These are phyloP conservation scores for Diplosoma virens DNA, from an alignment of 23 tunicate species.

Conservation along the genomic window DNA sequence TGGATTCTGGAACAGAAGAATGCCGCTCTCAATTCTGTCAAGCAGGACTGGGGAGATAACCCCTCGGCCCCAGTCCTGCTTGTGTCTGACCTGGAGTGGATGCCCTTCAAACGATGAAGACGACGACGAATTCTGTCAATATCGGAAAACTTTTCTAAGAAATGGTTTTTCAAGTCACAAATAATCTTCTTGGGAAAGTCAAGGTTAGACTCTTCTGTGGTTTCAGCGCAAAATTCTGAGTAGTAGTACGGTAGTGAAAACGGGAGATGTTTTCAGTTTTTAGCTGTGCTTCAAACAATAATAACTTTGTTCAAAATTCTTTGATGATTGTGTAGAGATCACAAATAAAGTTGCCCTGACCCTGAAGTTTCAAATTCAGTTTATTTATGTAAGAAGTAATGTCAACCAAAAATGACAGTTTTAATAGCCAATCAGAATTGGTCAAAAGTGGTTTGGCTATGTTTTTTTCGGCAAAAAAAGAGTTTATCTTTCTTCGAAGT, in stretches of 20 bases:
- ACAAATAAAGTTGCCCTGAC: slow-evolving; percentile 31
- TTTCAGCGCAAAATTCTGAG: slow-evolving; percentile 31
- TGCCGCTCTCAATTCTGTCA: slow-evolving; percentile 30
- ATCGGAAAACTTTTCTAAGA: slow-evolving; percentile 35
- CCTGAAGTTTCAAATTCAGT: slow-evolving; percentile 26
- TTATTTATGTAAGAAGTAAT: slow-evolving; percentile 34
- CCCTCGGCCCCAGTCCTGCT: too few relatives aligned
- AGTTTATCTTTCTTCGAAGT: slow-evolving; percentile 28
- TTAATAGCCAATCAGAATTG: slow-evolving; percentile 22
- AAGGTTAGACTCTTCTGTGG: slow-evolving; percentile 32
- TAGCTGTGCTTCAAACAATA: slow-evolving; percentile 31
- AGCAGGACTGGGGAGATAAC: too few relatives aligned
- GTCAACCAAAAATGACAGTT: slow-evolving; percentile 46
- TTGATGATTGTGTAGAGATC: slow-evolving; percentile 49
- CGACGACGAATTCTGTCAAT: too few relatives aligned
- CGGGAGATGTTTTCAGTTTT: slow-evolving; percentile 31
- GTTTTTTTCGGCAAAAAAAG: slow-evolving; percentile 22
- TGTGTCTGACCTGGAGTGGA: too few relatives aligned
- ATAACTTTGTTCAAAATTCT: slow-evolving; percentile 39
- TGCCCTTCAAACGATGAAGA: too few relatives aligned
- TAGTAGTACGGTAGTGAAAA: slow-evolving; percentile 28
- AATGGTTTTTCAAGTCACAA: slow-evolving; percentile 25
- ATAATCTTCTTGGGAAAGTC: slow-evolving; percentile 36
- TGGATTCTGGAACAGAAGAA: slow-evolving; percentile 51
- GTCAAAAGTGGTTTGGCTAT: slow-evolving; percentile 17